phyloP scores from a whole-genome alignment of 2,888 invertebrate genomes.

The Sympetrum striolatum region DNA sequence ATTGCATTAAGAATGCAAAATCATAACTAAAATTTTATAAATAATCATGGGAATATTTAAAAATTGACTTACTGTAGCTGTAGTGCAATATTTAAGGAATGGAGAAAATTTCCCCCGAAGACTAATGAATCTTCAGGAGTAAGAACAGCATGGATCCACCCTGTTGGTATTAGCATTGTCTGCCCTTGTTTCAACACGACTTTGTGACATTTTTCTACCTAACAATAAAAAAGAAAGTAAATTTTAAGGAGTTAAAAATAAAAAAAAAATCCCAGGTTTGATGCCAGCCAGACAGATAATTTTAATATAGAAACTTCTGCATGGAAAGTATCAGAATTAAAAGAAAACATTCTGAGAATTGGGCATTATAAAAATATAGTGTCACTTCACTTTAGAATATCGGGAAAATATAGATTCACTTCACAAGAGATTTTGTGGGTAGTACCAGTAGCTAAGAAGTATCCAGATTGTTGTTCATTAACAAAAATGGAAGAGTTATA shows the following conservation, averaged over 20 bases:
- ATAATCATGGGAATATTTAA: neutral
- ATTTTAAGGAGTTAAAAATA: neutral
- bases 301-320: neutral
- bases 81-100: constrained; percentile 82
- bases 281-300: neutral
- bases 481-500: too few relatives aligned
- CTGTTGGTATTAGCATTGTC: constrained; percentile 90
- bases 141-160: constrained; percentile 93
- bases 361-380: too few relatives aligned
- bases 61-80: constrained; percentile 77
- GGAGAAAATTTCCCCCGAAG: constrained; percentile 92
- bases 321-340: neutral
- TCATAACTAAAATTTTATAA: neutral
- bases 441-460: too few relatives aligned
- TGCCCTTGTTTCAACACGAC: constrained; percentile 79
- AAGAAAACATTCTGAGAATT: neutral
- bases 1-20: neutral
- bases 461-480: too few relatives aligned
- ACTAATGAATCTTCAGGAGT: constrained; percentile 86
- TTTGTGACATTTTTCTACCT: constrained; percentile 82
- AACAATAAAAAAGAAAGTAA: constrained; percentile 48
- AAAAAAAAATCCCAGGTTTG: neutral
- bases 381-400: too few relatives aligned
- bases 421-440: neutral
- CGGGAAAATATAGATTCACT: neutral